Base-by-base conservation (phyloP, 2,888 invertebrate genomes). In the Noctua janthina region DNA sequence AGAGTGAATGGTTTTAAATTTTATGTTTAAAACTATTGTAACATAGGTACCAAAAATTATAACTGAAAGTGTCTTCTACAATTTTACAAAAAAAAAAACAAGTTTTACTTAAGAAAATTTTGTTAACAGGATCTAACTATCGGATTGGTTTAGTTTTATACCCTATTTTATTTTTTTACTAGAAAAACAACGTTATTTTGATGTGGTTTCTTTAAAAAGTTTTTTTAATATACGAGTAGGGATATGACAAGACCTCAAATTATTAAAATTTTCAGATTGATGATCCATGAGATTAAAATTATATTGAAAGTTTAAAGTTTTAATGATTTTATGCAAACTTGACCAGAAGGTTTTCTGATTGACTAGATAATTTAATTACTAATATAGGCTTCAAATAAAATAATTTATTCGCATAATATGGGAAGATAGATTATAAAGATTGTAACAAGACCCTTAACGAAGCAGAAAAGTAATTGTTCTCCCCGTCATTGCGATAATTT, bases 241-340 rank as follows among this genome's bases (percentile, higher is more conserved):
- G 2, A 54, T 20, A 7, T 8, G 1, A 51, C 15, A 64, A 46
- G 17, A 51, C 8, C 4, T 35, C 3, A 74, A 17, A 43, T 62
- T 68, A 56, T 74, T 62, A 49, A 64, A 75, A 29, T 67, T n/a
- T 72, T 35, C 39, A 29, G 59, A 62, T 72, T 56, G 2, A 64
- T 64, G 54, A 67, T 72, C 35, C 7, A 62, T 49, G 46, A 74
- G 54, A 74, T 72, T 74, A 3, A 67, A 62, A 68, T 83, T 56
- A 62, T 59, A 70, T 15, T 70, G 66, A 49, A n/a, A 64, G 39
- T 62, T 79, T 49, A 64, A 67, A 78, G 29, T 74, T 78, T 78
- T 49, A 72, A 83, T 68, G 15, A 74, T 72, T 70, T 74, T 74
- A 71, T 74, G 43, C 54, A 8, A 54, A 56, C n/a, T 43, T 35